Evolutionary conservation across 2,797 vertebrate genomes (phyloP), one percentile per base, ranked within the genome.

Genomic region (Echeneis naucrates): DNA sequence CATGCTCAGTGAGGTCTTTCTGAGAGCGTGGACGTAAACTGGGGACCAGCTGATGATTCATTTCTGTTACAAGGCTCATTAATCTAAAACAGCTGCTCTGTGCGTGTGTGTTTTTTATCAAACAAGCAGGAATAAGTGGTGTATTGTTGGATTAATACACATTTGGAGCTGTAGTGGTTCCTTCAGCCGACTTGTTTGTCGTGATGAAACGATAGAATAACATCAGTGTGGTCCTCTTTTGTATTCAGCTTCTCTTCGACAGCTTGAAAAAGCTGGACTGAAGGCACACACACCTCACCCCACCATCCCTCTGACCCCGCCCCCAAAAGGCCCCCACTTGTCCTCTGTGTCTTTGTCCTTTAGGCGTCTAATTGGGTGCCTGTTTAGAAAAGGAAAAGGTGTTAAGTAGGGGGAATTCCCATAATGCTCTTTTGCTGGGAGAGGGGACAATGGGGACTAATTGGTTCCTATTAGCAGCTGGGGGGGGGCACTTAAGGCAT

Each of bases 351-450:
- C 87, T 94, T 94, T 94, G 91, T 95, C 88, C 90, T 86, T 83
- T 62, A 75, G 82, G 77, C 78, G 67, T 92, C 92, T 94, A 94
- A 94, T 95, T 94, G 93, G 92, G 77, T 78, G 87, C 83, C 87
- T 80, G 80, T 88, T 89, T 91, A 82, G 84, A 92, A 92, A 93
- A 78, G 87, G 87, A 87, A 92, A 93, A n/a, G 89, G 92, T 94
- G 91, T 93, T 90, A 92, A 91, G 90, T 89, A 79, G 88, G 75
- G 75, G 84, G 81, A 78, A 88, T 90, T 87, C 88, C 86, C 86
- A 87, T 78, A 71, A 83, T 88, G 80, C 78, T 87, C 82, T 84
- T 88, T 89, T 86, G 81, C 68, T 88, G 80, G 84, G 75, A 72
- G 53, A 47, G 2, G 23, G 68, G 63, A 88, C 88, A 91, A 87